Base-by-base conservation (phyloP, 1,140 invertebrate genomes). In the Sycophila sp. region DNA sequence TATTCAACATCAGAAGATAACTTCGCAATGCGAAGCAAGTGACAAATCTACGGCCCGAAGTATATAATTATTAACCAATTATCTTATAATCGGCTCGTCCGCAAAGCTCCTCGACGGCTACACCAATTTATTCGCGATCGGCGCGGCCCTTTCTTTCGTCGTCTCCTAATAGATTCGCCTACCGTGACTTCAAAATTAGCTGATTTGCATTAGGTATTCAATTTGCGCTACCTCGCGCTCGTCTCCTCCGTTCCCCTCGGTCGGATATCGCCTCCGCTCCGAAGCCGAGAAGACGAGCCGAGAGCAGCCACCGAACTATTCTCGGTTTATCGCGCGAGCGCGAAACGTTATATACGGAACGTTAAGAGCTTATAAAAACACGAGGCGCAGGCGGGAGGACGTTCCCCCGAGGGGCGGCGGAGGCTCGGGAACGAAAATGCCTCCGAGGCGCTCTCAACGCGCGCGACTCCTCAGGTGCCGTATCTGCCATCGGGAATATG, bases 401-500 rank as follows among this genome's bases (percentile, higher is more conserved):
- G 34, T 17, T n/a, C n/a, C n/a, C n/a, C 19, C 22, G 22, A 60
- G 38, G n/a, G n/a, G 38, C 42, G 15, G 38, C 2, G 26, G 17
- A 26, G 15, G 7, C 4, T 22, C 7, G 4, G n/a, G 22, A 15
- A 36, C 17, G 24, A 30, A 1, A 28, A n/a, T 0, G 17, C 38
- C 64, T 40, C 15, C 34, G 42, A 45, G 34, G 19, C 26, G 6
- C 59, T 26, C 64, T 66, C 36, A 56, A 56, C n/a, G n/a, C n/a
- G n/a, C 65, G 49, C 40, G 64, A 49, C 42, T 60, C 17, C 38
- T 63, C 34, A 63, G 28, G 60, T 64, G 38, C 34, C 45, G 58
- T 64, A 70, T 70, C 68, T 56, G 51, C 7, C 49, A 65, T 64
- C 69, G 62, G 60, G 7, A 71, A 56, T 71, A 71, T 71, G 69